These are phyloP conservation scores for Dicrostonyx torquatus DNA, from an alignment of 2,797 vertebrate species.

Conservation along the genomic window DNA sequence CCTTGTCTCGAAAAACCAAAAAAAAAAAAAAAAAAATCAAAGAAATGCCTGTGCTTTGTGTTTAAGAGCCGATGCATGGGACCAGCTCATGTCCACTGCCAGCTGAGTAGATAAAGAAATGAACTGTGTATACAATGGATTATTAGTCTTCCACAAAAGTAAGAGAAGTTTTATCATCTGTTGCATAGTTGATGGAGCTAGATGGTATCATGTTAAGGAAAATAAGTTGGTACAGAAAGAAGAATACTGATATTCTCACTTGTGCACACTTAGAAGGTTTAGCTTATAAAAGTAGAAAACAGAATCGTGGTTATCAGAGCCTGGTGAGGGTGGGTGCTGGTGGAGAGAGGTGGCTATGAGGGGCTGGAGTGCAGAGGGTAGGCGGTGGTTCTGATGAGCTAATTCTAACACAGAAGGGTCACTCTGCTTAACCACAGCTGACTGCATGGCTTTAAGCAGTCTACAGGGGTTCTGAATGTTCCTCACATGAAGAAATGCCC, in stretches of 20 bases:
- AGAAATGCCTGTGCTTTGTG: not conserved
- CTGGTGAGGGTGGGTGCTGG: not conserved
- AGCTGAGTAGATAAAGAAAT: not conserved
- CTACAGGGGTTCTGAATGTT: not conserved
- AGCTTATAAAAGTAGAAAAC: not conserved
- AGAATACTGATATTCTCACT: not conserved
- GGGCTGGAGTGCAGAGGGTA: not conserved
- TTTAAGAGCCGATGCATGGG: not conserved
- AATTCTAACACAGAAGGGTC: not conserved
- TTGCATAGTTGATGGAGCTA: not conserved
- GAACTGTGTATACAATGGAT: not conserved
- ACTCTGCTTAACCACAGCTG: not conserved
- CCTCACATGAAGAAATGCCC: no score
- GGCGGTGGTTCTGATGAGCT: not conserved
- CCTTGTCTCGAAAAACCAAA: no score
- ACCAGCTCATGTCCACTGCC: no score
- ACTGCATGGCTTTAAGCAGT: not conserved
- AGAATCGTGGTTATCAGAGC: not conserved
- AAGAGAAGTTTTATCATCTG: no score
- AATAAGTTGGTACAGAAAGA: not conserved
- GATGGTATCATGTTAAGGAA: not conserved
- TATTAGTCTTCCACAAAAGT: not conserved
- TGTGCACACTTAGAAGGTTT: not conserved
- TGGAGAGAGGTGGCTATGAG: not conserved
- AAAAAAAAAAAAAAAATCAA: not conserved